phyloP scores from a whole-genome alignment of 2,888 invertebrate species.

The Therioaphis trifolii region DNA sequence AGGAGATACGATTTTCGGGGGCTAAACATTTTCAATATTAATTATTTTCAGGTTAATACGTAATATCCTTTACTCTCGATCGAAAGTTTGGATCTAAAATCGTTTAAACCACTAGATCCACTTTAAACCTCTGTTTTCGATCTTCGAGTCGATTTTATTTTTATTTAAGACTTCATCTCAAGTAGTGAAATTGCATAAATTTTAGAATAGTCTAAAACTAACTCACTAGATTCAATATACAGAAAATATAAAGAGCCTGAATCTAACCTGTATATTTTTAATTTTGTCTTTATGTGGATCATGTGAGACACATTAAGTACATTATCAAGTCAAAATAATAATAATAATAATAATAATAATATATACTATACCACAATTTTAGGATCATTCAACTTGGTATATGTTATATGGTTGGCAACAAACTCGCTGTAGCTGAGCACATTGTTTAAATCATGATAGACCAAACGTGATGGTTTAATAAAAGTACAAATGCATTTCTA shows the following conservation, averaged over 20 bases:
- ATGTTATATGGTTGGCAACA: constrained; percentile 41
- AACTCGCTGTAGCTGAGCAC: constrained; percentile 32
- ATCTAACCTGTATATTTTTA: no score
- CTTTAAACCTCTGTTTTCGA: no score
- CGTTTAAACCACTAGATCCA: no score
- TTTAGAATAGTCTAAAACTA: no score
- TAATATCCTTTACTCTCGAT: not conserved
- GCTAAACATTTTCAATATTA: constrained; percentile 72
- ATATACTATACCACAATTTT: constrained; percentile 30
- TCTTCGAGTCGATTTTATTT: no score
- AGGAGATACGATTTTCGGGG: constrained; percentile 80
- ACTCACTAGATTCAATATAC: no score
- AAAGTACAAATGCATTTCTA: constrained; percentile 56
- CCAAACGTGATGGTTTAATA: constrained; percentile 41
- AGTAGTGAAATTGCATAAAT: no score
- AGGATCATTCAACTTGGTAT: constrained; percentile 28
- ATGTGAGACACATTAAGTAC: not conserved
- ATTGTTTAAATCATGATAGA: constrained; percentile 34
- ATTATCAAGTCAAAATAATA: not conserved
- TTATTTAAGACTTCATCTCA: no score
- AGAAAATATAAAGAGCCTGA: no score
- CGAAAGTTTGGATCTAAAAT: no score
- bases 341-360: not conserved
- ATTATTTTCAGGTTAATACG: not conserved
- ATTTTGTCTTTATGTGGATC: not conserved